phyloP scores from a whole-genome alignment of 2,888 invertebrate genomes.

The Mycalesis mineus region DNA sequence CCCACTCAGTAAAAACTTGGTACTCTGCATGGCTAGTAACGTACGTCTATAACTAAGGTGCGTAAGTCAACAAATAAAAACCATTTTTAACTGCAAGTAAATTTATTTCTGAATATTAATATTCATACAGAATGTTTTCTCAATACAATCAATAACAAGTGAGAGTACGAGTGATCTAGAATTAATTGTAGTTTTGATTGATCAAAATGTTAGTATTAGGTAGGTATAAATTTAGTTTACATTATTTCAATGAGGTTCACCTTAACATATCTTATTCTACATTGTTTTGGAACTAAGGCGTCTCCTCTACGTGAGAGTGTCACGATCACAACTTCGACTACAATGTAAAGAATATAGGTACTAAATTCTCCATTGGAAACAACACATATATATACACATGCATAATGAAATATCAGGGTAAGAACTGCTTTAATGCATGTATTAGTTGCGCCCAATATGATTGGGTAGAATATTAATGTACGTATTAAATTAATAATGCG shows the following conservation, averaged over 20 bases:
- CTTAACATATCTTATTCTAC: constrained; percentile 18
- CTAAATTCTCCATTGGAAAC: too few species aligned
- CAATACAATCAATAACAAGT: constrained; percentile 6
- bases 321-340: too few species aligned
- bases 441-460: too few species aligned
- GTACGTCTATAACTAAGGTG: too few species aligned
- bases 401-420: too few species aligned
- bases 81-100: constrained; percentile 22
- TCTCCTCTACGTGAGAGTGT: neutral
- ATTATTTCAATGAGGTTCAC: constrained; percentile 9
- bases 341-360: too few species aligned
- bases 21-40: too few species aligned
- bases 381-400: too few species aligned
- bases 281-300: constrained; percentile 24
- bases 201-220: neutral
- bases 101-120: constrained; percentile 25
- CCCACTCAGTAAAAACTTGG: too few species aligned
- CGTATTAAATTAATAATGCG: too few species aligned
- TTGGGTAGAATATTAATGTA: too few species aligned
- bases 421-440: too few species aligned
- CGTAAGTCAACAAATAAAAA: neutral
- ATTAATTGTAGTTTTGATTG: neutral
- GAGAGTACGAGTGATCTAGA: neutral
- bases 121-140: constrained; percentile 4
- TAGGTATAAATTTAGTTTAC: neutral